phyloP scores from a whole-genome alignment of 2,888 invertebrate genomes.

The Apoda limacodes region DNA sequence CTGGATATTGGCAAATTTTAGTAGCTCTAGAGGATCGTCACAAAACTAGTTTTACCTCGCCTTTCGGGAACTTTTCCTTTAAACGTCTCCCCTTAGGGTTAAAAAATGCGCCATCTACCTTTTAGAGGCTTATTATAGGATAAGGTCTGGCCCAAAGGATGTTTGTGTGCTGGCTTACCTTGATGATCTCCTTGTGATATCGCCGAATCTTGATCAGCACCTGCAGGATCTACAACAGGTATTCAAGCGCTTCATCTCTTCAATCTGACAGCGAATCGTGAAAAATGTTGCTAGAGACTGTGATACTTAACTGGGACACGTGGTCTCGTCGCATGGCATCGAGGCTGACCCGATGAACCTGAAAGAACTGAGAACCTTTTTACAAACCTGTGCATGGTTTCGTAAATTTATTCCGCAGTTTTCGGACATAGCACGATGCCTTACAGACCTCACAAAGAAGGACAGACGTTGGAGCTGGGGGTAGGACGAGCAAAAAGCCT shows the following conservation, averaged over 20 bases:
- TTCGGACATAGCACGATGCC: slow-evolving; percentile 23
- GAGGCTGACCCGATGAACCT: slow-evolving; percentile 13
- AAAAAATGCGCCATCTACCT: slow-evolving; percentile 27
- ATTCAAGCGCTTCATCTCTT: slow-evolving; percentile 21
- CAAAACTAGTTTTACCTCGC: slow-evolving; percentile 27
- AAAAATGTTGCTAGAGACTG: slow-evolving; percentile 21
- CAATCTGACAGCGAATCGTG: slow-evolving; percentile 22
- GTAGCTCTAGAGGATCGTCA: slow-evolving; percentile 19
- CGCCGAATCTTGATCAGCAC: slow-evolving; percentile 19
- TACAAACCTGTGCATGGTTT: slow-evolving; percentile 29
- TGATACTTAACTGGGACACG: slow-evolving; percentile 19
- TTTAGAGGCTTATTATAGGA: slow-evolving; percentile 23
- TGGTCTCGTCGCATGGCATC: slow-evolving; percentile 18
- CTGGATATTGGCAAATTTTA: slow-evolving; percentile 42
- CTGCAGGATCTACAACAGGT: slow-evolving; percentile 22
- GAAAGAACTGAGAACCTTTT: slow-evolving; percentile 18
- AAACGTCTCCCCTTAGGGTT: slow-evolving; percentile 29
- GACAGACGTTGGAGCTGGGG: slow-evolving; percentile 23
- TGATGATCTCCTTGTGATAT: slow-evolving; percentile 27
- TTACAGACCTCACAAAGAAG: slow-evolving; percentile 25
- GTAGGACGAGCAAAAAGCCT: slow-evolving; percentile 12
- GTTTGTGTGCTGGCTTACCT: slow-evolving; percentile 24
- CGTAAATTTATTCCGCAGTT: slow-evolving; percentile 24
- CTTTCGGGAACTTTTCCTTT: slow-evolving; percentile 27
- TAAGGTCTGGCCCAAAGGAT: slow-evolving; percentile 17